Conservation (phyloP, 2,888 invertebrate genomes). For the Biston stratarius region DNA sequence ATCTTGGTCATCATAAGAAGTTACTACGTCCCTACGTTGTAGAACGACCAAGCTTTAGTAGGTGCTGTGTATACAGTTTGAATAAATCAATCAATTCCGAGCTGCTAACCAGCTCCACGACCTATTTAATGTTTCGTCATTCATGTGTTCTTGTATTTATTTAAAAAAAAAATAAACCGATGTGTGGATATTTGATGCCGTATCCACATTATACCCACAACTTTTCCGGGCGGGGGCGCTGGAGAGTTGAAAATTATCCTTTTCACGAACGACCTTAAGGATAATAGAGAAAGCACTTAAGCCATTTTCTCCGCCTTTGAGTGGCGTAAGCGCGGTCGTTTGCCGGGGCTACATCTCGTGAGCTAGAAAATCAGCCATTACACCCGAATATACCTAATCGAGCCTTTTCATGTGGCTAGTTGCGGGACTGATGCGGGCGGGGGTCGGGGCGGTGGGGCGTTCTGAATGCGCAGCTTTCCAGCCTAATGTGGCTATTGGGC, state of each 20-base stretch:
- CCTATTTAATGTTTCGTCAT: neutral
- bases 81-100: too few species aligned
- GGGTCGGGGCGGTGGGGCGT: constrained; percentile 52
- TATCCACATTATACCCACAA: constrained; percentile 65
- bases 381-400: constrained; percentile 72
- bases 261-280: constrained; percentile 85
- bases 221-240: constrained; percentile 68
- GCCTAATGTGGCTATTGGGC: constrained; percentile 83
- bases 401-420: constrained; percentile 61
- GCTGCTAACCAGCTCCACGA: too few species aligned
- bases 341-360: constrained; percentile 80
- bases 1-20: too few species aligned
- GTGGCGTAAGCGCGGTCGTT: constrained; percentile 85
- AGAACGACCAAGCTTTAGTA: too few species aligned
- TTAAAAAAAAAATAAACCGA: neutral
- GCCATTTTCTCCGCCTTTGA: constrained; percentile 87
- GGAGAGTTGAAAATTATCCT: constrained; percentile 86
- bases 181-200: constrained; percentile 32
- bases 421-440: constrained; percentile 52
- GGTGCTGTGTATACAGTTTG: too few species aligned
- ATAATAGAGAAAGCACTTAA: constrained; percentile 87
- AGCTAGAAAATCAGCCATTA: constrained; percentile 86
- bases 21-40: too few species aligned
- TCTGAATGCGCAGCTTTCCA: constrained; percentile 67
- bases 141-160: neutral